These are phyloP conservation scores for Pemphigus obesinymphae DNA, from an alignment of 1,140 invertebrate species.

Conservation along the genomic window DNA sequence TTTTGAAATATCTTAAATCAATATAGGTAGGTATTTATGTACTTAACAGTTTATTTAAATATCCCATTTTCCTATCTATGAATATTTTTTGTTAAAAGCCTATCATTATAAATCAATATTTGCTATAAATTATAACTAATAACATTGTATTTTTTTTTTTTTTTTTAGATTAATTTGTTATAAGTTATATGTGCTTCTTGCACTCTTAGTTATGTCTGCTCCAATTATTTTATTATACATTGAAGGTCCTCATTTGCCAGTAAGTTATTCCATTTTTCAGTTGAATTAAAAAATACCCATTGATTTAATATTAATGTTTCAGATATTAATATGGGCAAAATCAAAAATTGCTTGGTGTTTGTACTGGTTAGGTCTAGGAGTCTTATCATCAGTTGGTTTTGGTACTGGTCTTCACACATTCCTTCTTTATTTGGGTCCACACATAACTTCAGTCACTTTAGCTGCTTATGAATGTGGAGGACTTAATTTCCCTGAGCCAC, in stretches of 20 bases:
- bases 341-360: conserved; percentile 66
- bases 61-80: background rate
- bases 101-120: background rate
- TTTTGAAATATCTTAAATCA: background rate
- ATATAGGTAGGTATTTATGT: no score
- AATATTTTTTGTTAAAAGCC: background rate
- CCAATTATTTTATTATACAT: conserved; percentile 53
- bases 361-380: conserved; percentile 93
- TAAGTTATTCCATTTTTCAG: conserved; percentile 47
- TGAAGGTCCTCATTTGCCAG: conserved; percentile 59
- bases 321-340: conserved; percentile 47
- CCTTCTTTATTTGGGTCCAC: conserved; percentile 90
- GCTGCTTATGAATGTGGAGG: conserved; percentile 96
- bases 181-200: conserved; percentile 48
- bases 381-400: conserved; percentile 93
- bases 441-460: conserved; percentile 90
- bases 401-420: conserved; percentile 98
- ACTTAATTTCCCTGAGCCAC: conserved; percentile 88
- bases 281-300: background rate
- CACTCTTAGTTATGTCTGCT: conserved; percentile 51
- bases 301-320: conserved; percentile 40
- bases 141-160: no score
- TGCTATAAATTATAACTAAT: no score
- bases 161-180: conserved; percentile 51
- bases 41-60: no score